These are phyloP conservation scores for Centropristis striata DNA, from an alignment of 2,113 vertebrate genomes.

Conservation along the genomic window DNA sequence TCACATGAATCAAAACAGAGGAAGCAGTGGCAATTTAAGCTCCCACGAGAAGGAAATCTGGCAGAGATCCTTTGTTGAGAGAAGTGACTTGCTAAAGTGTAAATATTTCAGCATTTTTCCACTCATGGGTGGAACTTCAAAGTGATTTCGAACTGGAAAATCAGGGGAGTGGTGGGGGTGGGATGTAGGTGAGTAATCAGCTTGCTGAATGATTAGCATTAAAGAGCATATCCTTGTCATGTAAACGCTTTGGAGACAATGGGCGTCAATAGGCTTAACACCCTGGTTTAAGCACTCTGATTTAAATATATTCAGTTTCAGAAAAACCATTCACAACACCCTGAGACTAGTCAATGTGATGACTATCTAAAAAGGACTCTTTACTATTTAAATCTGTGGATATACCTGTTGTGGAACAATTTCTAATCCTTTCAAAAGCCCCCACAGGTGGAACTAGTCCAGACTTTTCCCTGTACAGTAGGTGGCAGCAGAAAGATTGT, in stretches of 20 bases:
- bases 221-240: conserved; percentile 38
- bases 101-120: conserved; percentile 46
- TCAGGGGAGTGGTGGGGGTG: conserved; percentile 14
- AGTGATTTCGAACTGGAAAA: conserved; percentile 30
- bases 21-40: conserved; percentile 49
- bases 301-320: conserved; percentile 42
- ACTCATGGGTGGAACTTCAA: conserved; percentile 45
- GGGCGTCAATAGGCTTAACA: conserved; percentile 22
- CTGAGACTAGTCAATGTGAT: background rate
- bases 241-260: conserved; percentile 21
- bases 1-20: conserved; percentile 48
- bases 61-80: conserved; percentile 52
- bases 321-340: background rate
- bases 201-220: conserved; percentile 51
- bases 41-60: conserved; percentile 41
- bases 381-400: background rate
- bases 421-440: background rate
- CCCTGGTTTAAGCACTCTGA: background rate
- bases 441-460: background rate
- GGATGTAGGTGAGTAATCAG: conserved; percentile 45
- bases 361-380: background rate
- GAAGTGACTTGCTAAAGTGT: conserved; percentile 45
- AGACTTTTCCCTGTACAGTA: conserved; percentile 23
- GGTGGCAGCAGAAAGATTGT: conserved; percentile 54
- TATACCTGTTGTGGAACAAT: background rate